Base-by-base conservation (phyloP, 2,888 invertebrate species). In the Apocheima hispidaria region DNA sequence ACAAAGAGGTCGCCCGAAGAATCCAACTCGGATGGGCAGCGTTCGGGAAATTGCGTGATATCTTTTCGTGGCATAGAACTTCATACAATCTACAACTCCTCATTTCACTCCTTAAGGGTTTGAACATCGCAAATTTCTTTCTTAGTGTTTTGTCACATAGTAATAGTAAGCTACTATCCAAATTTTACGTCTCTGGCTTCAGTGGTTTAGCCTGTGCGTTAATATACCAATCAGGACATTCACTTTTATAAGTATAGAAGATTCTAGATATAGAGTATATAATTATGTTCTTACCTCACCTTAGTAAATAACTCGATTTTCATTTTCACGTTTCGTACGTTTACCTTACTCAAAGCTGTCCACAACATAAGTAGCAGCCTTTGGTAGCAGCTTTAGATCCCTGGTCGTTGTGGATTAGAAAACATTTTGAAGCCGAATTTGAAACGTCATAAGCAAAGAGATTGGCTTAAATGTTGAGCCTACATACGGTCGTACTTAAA, bases 331-430 rank as follows among this genome's bases (percentile, higher is more conserved):
- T 41, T n/a, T 40, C 23, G 16, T 16, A 30, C 7, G 10, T 28
- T 10, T 43, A 57, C 50, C 56, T 49, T 20, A 44, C 43, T 51
- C 57, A 51, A 33, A 49, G 41, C 50, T 57, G 57, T 57, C 50
- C 21, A 35, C 43, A 43, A 51, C 43, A 57, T 56, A 33, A 35
- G 28, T 18, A 35, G 36, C 33, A 41, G 50, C 35, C 35, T 40
- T 21, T 12, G 18, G 23, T 30, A n/a, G n/a, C 33, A 41, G 50
- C 35, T 41, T 40, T 21, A 14, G 18, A 30, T 30, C 20, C 23
- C 48, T n/a, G 6, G 38, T 12, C 16, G 30, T 16, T 28, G 0
- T 40, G 18, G 36, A 12, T 28, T 30, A 10, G 6, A 30, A 40
- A 16, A 30, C 20, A 33, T 48, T n/a, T 56, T 48, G 14, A 56